phyloP scores from a whole-genome alignment of 2,888 invertebrate species.

The Cartodere bifasciata region DNA sequence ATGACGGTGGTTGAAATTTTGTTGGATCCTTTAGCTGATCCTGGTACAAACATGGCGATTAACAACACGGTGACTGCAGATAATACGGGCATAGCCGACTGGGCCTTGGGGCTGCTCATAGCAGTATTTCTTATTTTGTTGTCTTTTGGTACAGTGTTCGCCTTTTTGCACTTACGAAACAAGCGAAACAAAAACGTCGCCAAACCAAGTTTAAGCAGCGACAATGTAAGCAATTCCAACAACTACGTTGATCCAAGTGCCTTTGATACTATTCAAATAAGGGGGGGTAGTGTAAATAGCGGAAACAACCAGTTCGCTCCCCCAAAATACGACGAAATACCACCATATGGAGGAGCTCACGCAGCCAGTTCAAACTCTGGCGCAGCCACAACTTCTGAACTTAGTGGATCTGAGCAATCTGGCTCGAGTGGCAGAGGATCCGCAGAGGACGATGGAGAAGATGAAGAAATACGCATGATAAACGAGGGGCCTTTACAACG shows the following conservation, averaged over 20 bases:
- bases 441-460: slow-evolving; percentile 87
- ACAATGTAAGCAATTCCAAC: slow-evolving; percentile 64
- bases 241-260: slow-evolving; percentile 81
- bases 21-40: slow-evolving; percentile 55
- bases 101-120: slow-evolving; percentile 79
- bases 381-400: slow-evolving; percentile 75
- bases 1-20: slow-evolving; percentile 77
- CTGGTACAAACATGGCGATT: slow-evolving; percentile 46
- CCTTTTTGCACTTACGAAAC: slow-evolving; percentile 74
- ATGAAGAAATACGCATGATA: slow-evolving; percentile 96
- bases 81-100: slow-evolving; percentile 64
- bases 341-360: slow-evolving; percentile 54
- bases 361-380: slow-evolving; percentile 30
- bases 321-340: slow-evolving; percentile 85
- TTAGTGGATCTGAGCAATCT: slow-evolving; percentile 89
- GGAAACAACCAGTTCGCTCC: slow-evolving; percentile 62
- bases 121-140: slow-evolving; percentile 68
- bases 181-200: slow-evolving; percentile 66
- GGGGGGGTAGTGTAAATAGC: slow-evolving; percentile 43
- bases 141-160: slow-evolving; percentile 72
- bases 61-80: slow-evolving; percentile 48
- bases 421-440: slow-evolving; percentile 94
- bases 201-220: slow-evolving; percentile 66
- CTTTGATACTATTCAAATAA: slow-evolving; percentile 79
- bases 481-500: slow-evolving; percentile 80